phyloP scores from a whole-genome alignment of 2,888 invertebrate species.

The Zhengitettix transpicula region DNA sequence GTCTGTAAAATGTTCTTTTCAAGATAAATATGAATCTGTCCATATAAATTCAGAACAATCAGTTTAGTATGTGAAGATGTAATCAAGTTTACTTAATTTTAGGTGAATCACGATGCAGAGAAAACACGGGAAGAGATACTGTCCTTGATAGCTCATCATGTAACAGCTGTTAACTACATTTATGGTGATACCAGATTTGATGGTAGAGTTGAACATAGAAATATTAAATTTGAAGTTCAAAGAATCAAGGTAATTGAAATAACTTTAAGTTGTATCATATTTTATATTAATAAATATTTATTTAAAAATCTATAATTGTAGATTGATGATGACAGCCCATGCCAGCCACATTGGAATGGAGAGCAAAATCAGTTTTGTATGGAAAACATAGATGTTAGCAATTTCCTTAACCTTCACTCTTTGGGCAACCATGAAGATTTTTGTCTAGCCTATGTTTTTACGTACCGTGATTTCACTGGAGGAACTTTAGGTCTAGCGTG shows the following conservation, averaged over 20 bases:
- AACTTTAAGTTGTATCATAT: too few species aligned
- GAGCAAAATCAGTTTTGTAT: conserved; percentile 81
- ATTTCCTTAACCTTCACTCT: conserved; percentile 95
- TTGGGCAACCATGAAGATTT: conserved; percentile 94
- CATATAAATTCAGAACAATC: too few species aligned
- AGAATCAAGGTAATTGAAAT: conserved; percentile 44
- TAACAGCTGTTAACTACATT: conserved; percentile 95
- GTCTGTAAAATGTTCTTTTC: too few species aligned
- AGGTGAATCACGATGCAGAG: conserved; percentile 57
- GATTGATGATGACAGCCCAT: conserved; percentile 81
- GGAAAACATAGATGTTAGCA: conserved; percentile 96
- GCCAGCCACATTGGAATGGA: conserved; percentile 41
- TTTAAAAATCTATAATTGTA: conserved; percentile 25
- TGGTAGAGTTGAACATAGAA: conserved; percentile 74
- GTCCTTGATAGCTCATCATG: conserved; percentile 93
- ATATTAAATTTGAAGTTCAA: conserved; percentile 93
- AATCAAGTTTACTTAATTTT: conserved; percentile 16
- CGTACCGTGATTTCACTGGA: conserved; percentile 92
- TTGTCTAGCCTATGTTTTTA: conserved; percentile 98
- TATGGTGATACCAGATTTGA: conserved; percentile 90
- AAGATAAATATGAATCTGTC: too few species aligned
- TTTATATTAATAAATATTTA: too few species aligned
- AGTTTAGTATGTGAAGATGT: background rate
- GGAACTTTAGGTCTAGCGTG: conserved; percentile 97
- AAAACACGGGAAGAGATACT: conserved; percentile 95